These are phyloP conservation scores for Leptodactylus fallax DNA, from an alignment of 2,797 vertebrate genomes.

Conservation along the genomic window DNA sequence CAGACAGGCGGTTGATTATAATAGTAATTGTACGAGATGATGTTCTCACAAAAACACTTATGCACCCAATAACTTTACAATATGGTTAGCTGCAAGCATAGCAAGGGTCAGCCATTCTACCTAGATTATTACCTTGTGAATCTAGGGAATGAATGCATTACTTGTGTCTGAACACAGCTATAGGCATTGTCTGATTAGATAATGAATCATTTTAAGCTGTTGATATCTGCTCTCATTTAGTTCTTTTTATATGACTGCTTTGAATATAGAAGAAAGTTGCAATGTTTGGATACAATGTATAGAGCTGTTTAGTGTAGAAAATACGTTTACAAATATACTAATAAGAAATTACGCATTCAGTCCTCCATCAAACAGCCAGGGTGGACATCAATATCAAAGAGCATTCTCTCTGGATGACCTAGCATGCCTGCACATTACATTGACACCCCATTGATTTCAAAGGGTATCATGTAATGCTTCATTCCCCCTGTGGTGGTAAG, in stretches of 20 bases:
- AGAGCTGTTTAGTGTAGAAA: neutral
- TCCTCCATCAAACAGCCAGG: no score
- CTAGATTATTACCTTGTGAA: neutral
- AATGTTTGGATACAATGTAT: neutral
- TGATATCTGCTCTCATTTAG: neutral
- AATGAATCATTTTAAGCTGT: neutral
- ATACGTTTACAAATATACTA: no score
- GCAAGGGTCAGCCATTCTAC: conserved; percentile 13
- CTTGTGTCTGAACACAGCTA: neutral
- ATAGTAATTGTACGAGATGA: conserved; percentile 35
- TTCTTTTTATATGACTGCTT: neutral
- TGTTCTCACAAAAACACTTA: conserved; percentile 33
- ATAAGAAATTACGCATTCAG: neutral
- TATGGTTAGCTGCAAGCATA: neutral
- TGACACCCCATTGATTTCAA: neutral
- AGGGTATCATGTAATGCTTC: neutral
- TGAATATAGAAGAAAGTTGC: neutral
- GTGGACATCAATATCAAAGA: neutral
- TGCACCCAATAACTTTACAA: conserved; percentile 1
- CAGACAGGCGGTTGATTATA: conserved; percentile 35
- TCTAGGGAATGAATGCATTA: neutral
- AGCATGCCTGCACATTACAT: neutral
- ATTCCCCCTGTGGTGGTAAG: neutral
- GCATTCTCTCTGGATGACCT: neutral
- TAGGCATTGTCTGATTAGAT: neutral